Percentiles rank a stretch among this genome's conserved stretches.
Conservation (phyloP, 2,113 vertebrate genomes). For the Centropus unirufus region DNA sequence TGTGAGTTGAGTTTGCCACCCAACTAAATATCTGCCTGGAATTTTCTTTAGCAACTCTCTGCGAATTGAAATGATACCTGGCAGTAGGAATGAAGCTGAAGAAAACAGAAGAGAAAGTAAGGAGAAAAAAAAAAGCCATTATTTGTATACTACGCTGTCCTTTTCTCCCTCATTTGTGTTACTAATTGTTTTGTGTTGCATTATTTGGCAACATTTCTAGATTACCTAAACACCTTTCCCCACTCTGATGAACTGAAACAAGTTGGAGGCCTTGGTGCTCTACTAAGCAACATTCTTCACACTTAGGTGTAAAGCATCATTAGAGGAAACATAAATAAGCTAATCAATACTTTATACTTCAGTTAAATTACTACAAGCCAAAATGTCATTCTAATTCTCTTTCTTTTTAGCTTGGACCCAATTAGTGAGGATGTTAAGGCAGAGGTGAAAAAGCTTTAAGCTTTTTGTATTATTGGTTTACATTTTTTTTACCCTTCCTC, state of each 20-base stretch:
- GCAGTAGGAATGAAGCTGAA: not conserved
- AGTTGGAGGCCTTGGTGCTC: not conserved
- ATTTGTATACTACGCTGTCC: not conserved
- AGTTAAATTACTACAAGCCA: not conserved
- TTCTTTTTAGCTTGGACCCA: slow-evolving; percentile 1
- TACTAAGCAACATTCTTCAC: not conserved
- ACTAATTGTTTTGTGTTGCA: not conserved
- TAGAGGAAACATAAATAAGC: not conserved
- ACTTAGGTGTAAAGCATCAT: not conserved
- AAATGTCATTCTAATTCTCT: slow-evolving; percentile 17
- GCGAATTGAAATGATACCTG: slow-evolving; percentile 1
- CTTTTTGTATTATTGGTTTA: not conserved
- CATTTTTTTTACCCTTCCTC: not conserved
- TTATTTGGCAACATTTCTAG: not conserved
- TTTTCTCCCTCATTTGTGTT: not conserved
- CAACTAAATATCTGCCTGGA: not conserved
- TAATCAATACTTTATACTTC: slow-evolving; percentile 5
- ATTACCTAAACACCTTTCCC: not conserved
- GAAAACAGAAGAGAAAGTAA: not conserved
- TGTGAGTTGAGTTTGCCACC: not conserved
- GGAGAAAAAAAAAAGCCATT: not conserved
- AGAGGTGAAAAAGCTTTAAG: slow-evolving; percentile 3
- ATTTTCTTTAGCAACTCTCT: slow-evolving; percentile 8
- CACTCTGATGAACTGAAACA: not conserved
- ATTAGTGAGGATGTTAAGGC: not conserved